Conservation (phyloP, 2,797 vertebrate species). For the Nyctalus aviator region DNA sequence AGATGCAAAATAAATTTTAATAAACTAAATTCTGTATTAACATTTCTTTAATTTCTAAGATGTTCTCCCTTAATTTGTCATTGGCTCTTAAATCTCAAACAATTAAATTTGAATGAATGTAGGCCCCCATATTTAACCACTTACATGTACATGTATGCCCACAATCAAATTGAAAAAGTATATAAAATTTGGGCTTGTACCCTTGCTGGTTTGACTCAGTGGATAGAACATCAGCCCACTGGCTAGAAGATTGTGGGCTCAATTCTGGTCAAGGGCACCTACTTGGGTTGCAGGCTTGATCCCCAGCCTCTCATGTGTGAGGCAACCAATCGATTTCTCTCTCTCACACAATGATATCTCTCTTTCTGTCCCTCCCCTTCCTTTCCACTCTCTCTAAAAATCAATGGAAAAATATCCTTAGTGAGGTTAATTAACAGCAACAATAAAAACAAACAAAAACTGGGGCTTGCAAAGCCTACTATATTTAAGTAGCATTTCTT, state of each 20-base stretch:
- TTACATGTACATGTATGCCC: neutral
- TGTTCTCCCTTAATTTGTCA: conserved; percentile 10
- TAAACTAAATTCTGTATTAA: neutral
- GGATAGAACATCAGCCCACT: no score
- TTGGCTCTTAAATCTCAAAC: conserved; percentile 23
- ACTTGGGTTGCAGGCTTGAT: no score
- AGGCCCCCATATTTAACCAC: neutral
- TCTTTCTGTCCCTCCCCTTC: no score
- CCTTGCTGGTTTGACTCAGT: no score
- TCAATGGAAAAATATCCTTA: no score
- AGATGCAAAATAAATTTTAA: neutral
- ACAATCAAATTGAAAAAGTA: neutral
- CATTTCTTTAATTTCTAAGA: neutral
- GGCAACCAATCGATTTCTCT: no score
- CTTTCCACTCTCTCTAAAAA: no score
- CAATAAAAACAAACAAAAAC: neutral
- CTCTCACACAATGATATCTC: no score
- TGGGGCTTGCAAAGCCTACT: neutral
- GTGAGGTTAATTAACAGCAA: no score
- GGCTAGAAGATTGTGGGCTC: no score
- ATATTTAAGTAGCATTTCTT: conserved; percentile 14
- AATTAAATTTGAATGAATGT: neutral
- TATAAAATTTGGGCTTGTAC: neutral
- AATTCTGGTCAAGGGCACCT: no score
- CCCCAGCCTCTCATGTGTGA: no score